Evolutionary conservation across 2,888 invertebrate species (phyloP).

Genomic region (Atethmia centrago): DNA sequence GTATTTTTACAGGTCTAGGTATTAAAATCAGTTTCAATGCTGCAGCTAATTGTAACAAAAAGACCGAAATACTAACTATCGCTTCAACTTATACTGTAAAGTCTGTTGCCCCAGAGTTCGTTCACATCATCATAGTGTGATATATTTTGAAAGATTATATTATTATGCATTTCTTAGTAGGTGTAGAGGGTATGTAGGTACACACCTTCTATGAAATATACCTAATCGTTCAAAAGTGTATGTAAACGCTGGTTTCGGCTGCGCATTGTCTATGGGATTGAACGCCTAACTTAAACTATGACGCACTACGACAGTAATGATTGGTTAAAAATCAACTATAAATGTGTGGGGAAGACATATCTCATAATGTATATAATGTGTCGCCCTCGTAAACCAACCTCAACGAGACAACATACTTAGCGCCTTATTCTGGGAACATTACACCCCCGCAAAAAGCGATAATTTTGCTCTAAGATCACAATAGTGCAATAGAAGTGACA

Average conservation of each 20-base stretch:
- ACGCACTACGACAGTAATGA: neutral
- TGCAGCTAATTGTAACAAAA: neutral
- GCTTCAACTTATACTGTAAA: neutral
- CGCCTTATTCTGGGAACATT: constrained; percentile 14
- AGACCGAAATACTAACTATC: neutral
- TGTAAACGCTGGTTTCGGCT: neutral
- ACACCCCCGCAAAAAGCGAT: constrained; percentile 29
- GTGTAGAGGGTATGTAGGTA: no score
- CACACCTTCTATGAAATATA: neutral
- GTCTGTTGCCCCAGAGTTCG: neutral
- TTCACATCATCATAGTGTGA: neutral
- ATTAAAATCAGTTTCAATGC: neutral
- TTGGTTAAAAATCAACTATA: neutral
- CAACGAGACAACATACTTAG: neutral
- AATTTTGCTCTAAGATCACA: constrained; percentile 44
- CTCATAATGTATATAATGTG: neutral
- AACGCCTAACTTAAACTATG: neutral
- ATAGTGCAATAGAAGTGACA: constrained; percentile 50
- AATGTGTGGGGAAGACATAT: neutral
- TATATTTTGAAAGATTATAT: no score
- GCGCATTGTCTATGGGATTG: no score
- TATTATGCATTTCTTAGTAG: no score
- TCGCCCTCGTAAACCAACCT: constrained; percentile 1
- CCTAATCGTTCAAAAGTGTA: neutral
- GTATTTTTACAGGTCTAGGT: neutral